phyloP scores from a whole-genome alignment of 2,113 vertebrate species.

The Lichenostomus cassidix region DNA sequence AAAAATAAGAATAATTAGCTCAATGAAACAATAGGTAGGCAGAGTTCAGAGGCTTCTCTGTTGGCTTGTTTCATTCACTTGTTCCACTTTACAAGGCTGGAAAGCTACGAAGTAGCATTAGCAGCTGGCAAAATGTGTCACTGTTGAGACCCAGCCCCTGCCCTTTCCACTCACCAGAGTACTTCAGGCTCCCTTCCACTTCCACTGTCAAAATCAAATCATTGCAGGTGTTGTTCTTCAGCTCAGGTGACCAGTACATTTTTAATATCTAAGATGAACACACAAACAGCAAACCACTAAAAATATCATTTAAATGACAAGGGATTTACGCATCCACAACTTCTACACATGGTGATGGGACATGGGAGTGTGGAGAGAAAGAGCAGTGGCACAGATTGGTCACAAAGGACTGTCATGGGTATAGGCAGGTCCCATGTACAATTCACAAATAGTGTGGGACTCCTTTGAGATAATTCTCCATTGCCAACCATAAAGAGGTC shows the following conservation, averaged over 20 bases:
- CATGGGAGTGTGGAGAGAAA: background rate
- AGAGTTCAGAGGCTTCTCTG: background rate
- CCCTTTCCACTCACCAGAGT: slow-evolving; percentile 28
- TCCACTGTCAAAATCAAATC: slow-evolving; percentile 73
- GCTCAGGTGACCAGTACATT: slow-evolving; percentile 71
- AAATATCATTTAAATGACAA: background rate
- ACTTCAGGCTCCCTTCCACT: slow-evolving; percentile 34
- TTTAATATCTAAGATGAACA: slow-evolving; percentile 72
- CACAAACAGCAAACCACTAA: background rate
- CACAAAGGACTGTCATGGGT: background rate
- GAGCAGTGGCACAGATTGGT: background rate
- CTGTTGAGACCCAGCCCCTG: background rate
- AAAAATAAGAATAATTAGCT: background rate
- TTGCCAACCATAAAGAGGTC: background rate
- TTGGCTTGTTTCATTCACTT: background rate
- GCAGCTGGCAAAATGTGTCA: accelerated
- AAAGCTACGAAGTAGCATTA: background rate
- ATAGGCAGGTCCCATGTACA: background rate
- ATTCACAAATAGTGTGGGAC: background rate
- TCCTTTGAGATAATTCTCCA: background rate
- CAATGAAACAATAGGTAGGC: background rate
- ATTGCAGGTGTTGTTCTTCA: slow-evolving; percentile 46
- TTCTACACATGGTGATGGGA: background rate
- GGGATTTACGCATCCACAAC: background rate
- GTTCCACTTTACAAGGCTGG: background rate